These are phyloP conservation scores for Aproaerema taeniolella DNA, from an alignment of 2,888 invertebrate species.

Conservation along the genomic window DNA sequence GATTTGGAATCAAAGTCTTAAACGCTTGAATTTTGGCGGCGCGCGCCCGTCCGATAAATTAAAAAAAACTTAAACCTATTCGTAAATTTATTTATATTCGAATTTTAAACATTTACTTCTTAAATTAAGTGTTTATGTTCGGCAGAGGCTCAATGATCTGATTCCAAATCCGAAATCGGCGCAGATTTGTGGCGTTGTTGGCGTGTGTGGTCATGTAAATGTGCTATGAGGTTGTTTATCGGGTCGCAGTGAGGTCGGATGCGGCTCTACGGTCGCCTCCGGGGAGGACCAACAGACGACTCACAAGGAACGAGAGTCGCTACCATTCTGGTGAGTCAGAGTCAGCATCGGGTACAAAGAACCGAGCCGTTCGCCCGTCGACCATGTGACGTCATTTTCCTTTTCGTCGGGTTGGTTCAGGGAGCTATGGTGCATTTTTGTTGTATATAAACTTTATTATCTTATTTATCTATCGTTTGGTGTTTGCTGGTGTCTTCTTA, in stretches of 20 bases:
- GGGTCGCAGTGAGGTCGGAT: conserved; percentile 71
- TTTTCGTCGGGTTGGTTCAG: conserved; percentile 20
- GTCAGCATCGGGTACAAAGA: conserved; percentile 23
- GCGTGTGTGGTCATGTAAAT: conserved; percentile 25
- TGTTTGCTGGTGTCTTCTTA: too few species aligned
- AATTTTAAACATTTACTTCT: too few species aligned
- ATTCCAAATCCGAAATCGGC: conserved; percentile 22
- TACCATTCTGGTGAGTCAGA: conserved; percentile 94
- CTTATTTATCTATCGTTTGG: too few species aligned
- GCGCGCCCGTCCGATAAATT: too few species aligned
- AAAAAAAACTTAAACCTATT: too few species aligned
- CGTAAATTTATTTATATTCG: too few species aligned
- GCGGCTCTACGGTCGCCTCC: conserved; percentile 74
- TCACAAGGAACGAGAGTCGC: conserved; percentile 95
- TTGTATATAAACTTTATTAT: neutral
- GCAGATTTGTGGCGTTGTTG: conserved; percentile 1
- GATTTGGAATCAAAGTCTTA: neutral
- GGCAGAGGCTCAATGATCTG: too few species aligned
- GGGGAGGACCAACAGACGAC: conserved; percentile 90
- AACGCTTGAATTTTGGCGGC: too few species aligned
- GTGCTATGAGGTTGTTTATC: conserved; percentile 67
- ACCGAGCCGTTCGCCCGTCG: conserved; percentile 33
- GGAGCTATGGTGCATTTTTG: neutral
- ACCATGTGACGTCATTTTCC: conserved; percentile 30
- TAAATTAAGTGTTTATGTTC: too few species aligned